These are phyloP conservation scores for Chesias legatella DNA, from an alignment of 2,888 invertebrate genomes.

Conservation along the genomic window DNA sequence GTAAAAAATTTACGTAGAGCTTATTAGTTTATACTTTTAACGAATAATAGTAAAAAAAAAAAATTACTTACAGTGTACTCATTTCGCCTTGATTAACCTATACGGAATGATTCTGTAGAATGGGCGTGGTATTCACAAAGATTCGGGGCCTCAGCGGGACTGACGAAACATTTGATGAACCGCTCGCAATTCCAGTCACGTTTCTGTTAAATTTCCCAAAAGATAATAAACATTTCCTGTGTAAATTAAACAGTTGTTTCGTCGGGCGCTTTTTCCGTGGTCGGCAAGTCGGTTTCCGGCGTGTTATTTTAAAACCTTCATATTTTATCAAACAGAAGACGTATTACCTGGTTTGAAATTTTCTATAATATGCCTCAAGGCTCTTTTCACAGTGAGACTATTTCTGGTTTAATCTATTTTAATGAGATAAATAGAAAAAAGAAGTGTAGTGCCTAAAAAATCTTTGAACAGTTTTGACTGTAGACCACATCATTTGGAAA, in stretches of 20 bases:
- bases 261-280: constrained; percentile 29
- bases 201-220: constrained; percentile 67
- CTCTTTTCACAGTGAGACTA: no score
- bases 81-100: no score
- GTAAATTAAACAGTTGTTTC: constrained; percentile 67
- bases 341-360: no score
- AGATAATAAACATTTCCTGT: constrained; percentile 69
- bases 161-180: constrained; percentile 44
- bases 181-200: constrained; percentile 59
- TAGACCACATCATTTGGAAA: no score
- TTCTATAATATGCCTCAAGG: no score
- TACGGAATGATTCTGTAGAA: no score
- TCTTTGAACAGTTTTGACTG: no score
- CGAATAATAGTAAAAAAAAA: not conserved
- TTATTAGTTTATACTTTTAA: constrained; percentile 7
- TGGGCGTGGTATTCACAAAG: no score
- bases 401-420: no score
- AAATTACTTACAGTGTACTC: no score
- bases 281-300: constrained; percentile 13
- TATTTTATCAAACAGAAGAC: constrained; percentile 4
- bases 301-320: constrained; percentile 11
- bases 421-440: no score
- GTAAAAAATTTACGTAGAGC: constrained; percentile 1
- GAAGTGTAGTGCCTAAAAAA: no score
- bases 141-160: constrained; percentile 11